Evolutionary conservation across 2,113 vertebrate genomes (phyloP).

Genomic region (Vulpes vulpes): DNA sequence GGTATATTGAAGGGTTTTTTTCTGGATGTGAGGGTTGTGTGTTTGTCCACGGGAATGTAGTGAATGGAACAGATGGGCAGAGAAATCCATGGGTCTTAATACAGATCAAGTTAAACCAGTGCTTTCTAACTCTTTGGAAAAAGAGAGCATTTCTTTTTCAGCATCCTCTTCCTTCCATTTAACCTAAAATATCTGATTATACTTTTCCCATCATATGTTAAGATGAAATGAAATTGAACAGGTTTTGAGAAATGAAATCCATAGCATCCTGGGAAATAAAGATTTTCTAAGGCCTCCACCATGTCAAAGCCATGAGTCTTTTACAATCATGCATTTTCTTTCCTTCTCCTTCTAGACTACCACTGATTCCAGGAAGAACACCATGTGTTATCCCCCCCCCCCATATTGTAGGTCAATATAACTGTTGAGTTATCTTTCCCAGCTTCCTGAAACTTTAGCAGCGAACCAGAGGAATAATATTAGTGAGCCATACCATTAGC

Average conservation of each 20-base stretch:
- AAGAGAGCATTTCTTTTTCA: neutral
- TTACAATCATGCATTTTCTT: neutral
- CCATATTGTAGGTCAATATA: slow-evolving; percentile 72
- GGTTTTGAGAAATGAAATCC: slow-evolving; percentile 12
- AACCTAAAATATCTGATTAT: neutral
- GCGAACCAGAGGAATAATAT: neutral
- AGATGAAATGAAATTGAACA: slow-evolving; percentile 12
- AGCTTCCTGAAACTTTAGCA: neutral
- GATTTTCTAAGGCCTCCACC: neutral
- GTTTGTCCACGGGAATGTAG: neutral
- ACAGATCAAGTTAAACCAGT: neutral
- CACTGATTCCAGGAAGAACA: slow-evolving; percentile 66
- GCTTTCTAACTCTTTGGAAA: neutral
- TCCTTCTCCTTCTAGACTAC: slow-evolving; percentile 68
- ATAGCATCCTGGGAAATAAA: neutral
- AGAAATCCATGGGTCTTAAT: neutral
- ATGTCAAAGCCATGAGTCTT: neutral
- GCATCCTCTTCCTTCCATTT: neutral
- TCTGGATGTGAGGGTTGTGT: neutral
- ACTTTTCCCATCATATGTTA: neutral
- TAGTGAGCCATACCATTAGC: neutral
- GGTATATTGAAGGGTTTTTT: neutral
- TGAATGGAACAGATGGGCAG: neutral
- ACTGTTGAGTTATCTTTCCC: slow-evolving; percentile 1
- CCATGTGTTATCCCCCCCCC: slow-evolving; percentile 21